Evolutionary conservation across 2,888 invertebrate species (phyloP).

Genomic region (Acronicta psi): DNA sequence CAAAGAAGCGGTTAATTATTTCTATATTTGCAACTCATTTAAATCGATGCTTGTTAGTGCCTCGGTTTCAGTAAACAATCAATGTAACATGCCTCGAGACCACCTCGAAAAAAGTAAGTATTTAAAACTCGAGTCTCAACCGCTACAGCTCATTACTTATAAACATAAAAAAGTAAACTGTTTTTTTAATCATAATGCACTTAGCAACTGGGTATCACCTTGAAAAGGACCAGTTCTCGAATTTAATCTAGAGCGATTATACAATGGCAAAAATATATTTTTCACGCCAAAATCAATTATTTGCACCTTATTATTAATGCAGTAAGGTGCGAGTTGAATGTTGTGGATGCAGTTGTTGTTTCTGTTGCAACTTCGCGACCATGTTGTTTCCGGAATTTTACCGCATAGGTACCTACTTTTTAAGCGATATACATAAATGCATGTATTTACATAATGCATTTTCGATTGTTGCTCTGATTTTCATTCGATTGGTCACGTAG

Average conservation of each 20-base stretch:
- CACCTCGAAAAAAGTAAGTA: slow-evolving; percentile 14
- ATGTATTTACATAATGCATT: slow-evolving; percentile 33
- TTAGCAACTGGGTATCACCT: slow-evolving; percentile 66
- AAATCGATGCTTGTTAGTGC: not conserved
- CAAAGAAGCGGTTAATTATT: slow-evolving; percentile 10
- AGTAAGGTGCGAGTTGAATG: slow-evolving; percentile 31
- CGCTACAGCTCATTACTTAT: slow-evolving; percentile 42
- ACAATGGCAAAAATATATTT: slow-evolving; percentile 51
- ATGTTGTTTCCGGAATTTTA: slow-evolving; percentile 47
- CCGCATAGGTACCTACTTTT: slow-evolving; percentile 50
- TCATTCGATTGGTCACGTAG: slow-evolving; percentile 21
- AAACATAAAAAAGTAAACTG: slow-evolving; percentile 20
- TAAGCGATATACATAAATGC: slow-evolving; percentile 30
- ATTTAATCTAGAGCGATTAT: slow-evolving; percentile 74
- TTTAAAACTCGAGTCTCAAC: slow-evolving; percentile 6
- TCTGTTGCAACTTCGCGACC: slow-evolving; percentile 25
- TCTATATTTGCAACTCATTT: slow-evolving; percentile 3
- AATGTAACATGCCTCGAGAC: slow-evolving; percentile 31
- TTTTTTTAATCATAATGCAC: slow-evolving; percentile 50
- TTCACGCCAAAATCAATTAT: slow-evolving; percentile 22
- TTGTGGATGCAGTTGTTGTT: slow-evolving; percentile 9
- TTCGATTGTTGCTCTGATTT: slow-evolving; percentile 42
- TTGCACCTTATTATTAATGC: slow-evolving; percentile 41
- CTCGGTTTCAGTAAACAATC: slow-evolving; percentile 26
- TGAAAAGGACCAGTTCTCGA: slow-evolving; percentile 67